Conservation (phyloP, 1,140 invertebrate species). For the Leguminivora glycinivorella region DNA sequence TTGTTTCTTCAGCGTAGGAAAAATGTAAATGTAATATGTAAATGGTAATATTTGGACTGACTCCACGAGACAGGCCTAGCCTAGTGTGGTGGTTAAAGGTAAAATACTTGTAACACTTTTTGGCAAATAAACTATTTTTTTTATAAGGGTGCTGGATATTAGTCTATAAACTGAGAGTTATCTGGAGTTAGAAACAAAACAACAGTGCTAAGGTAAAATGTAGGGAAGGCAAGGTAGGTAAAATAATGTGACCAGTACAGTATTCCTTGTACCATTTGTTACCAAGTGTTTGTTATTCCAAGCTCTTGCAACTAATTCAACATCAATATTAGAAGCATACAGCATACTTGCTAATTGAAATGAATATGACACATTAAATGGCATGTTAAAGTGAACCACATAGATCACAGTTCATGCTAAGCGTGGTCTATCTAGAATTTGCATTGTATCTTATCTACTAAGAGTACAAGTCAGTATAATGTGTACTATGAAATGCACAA, state of each 20-base stretch:
- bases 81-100: no score
- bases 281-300: conserved; percentile 23
- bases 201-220: neutral
- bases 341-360: conserved; percentile 11
- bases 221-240: neutral
- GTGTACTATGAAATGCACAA: conserved; percentile 47
- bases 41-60: no score
- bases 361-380: neutral
- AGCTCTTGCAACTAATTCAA: conserved; percentile 12
- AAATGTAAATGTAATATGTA: no score
- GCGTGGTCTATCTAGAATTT: conserved; percentile 40
- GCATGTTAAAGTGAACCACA: conserved; percentile 14
- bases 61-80: no score
- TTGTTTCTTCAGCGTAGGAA: no score
- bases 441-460: conserved; percentile 35
- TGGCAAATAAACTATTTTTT: no score
- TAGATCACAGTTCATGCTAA: conserved; percentile 47
- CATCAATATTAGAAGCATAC: neutral
- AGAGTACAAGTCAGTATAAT: conserved; percentile 38
- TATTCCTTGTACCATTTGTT: neutral
- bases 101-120: no score
- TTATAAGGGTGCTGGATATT: neutral
- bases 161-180: neutral
- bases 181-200: neutral
- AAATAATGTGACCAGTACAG: neutral